Evolutionary conservation across 1,140 invertebrate genomes (phyloP), one percentile per base, ranked within the genome.

Genomic region (Oreohelix idahoensis): DNA sequence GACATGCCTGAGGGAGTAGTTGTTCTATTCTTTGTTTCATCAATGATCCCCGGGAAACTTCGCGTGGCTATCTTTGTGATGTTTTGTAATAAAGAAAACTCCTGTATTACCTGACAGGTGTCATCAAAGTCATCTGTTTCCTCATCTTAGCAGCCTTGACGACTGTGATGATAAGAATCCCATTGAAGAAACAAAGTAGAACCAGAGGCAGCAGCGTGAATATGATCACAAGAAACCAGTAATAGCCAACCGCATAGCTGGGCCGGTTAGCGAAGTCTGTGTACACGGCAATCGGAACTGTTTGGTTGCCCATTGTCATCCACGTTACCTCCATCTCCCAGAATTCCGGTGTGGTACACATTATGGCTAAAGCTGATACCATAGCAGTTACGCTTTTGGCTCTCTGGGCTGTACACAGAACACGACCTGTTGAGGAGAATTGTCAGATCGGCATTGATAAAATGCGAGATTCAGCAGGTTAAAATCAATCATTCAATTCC

Each of bases 171-270:
- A 96, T 94, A 23, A 96, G 93, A 84, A 96, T 94, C 76, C 94
- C 94, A 91, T 96, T 96, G 88, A 96, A 96, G 87, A 95, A 93
- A 17, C 94, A 94, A 80, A 96, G 91, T 0, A 96, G 90, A 4
- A 94, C 84, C 1, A 96, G 91, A 0, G 96, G 96, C 26, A 96
- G 84, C 32, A 96, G 91, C 4, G 95, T 94, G 89, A 96, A 96
- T 0, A 94, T 90, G 2, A 95, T 89, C 5, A 94, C 93, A n/a
- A 94, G 94, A 87, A 95, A 95, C 94, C 95, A 94, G 85, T 95
- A 95, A 90, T 95, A 96, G 32, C 95, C 92, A 29, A 93, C 93
- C 10, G 89, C 91, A 89, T 96, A 96, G 1, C 93, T 93, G 17
- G 93, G 88, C 87, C 95, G 94, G 20, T 91, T 89, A n/a, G 87